A percentile compares a stretch with the other conserved stretches of the same genome.
Evolutionary conservation across 2,888 invertebrate genomes (phyloP).

Genomic region (Diarsia dahlii): DNA sequence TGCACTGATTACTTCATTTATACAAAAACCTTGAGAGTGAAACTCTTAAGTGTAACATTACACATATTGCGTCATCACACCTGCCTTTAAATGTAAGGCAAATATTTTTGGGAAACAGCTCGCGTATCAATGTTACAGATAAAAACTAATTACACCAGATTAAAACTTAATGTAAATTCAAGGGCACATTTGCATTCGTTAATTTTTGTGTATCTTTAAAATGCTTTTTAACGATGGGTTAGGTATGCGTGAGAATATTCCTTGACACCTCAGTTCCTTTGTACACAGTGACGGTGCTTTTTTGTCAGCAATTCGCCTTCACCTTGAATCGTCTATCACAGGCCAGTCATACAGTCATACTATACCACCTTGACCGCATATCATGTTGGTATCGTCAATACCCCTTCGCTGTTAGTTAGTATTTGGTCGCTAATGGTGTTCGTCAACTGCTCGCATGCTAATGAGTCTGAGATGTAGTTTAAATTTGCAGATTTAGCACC

Average conservation of each 20-base stretch:
- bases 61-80: conserved; percentile 15
- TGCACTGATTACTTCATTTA: conserved; percentile 36
- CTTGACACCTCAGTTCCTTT: conserved; percentile 12
- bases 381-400: conserved; percentile 11
- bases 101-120: conserved; percentile 8
- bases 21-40: conserved; percentile 50
- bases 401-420: conserved; percentile 28
- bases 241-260: conserved; percentile 18
- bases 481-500: background rate
- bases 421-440: conserved; percentile 26
- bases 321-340: conserved; percentile 32
- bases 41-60: conserved; percentile 15
- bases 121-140: conserved; percentile 11
- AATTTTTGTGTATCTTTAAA: background rate
- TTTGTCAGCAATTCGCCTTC: conserved; percentile 15
- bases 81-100: conserved; percentile 11
- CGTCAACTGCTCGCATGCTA: background rate
- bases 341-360: background rate
- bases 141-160: conserved; percentile 8
- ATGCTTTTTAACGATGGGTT: background rate
- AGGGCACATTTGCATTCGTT: background rate
- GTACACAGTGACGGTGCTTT: background rate
- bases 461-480: background rate
- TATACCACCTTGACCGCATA: conserved; percentile 50
- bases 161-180: conserved; percentile 15